phyloP scores from a whole-genome alignment of 2,797 vertebrate species.

The Parotocinclus haroldoi region DNA sequence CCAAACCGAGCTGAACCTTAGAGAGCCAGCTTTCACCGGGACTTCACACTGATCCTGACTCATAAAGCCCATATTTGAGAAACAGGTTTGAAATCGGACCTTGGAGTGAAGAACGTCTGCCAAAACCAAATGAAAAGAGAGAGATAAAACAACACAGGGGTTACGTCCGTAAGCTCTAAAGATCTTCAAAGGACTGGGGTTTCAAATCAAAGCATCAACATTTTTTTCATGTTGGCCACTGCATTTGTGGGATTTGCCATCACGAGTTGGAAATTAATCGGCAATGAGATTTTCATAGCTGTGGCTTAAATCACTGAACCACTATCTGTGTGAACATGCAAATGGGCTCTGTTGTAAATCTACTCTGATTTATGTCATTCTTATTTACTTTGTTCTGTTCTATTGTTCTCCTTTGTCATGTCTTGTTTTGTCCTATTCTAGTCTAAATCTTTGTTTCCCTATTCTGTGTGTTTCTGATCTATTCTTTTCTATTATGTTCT shows the following conservation, averaged over 20 bases:
- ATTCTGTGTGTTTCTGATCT: too few species aligned
- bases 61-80: constrained; percentile 35
- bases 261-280: constrained; percentile 22
- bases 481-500: too few species aligned
- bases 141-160: constrained; percentile 21
- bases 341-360: too few species aligned
- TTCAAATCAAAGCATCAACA: constrained; percentile 18
- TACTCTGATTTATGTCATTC: too few species aligned
- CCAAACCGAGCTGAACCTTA: constrained; percentile 29
- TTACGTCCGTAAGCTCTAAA: constrained; percentile 29
- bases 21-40: constrained; percentile 29
- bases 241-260: constrained; percentile 14
- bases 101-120: constrained; percentile 31
- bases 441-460: too few species aligned
- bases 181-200: constrained; percentile 12
- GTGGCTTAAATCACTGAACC: background rate
- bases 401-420: too few species aligned
- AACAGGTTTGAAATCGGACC: constrained; percentile 45
- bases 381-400: too few species aligned
- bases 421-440: too few species aligned
- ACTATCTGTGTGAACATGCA: too few species aligned
- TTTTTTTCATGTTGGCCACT: constrained; percentile 4
- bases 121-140: constrained; percentile 36
- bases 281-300: background rate
- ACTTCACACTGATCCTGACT: constrained; percentile 31